Conservation (phyloP, 2,113 vertebrate species). For the Erinaceus europaeus region DNA sequence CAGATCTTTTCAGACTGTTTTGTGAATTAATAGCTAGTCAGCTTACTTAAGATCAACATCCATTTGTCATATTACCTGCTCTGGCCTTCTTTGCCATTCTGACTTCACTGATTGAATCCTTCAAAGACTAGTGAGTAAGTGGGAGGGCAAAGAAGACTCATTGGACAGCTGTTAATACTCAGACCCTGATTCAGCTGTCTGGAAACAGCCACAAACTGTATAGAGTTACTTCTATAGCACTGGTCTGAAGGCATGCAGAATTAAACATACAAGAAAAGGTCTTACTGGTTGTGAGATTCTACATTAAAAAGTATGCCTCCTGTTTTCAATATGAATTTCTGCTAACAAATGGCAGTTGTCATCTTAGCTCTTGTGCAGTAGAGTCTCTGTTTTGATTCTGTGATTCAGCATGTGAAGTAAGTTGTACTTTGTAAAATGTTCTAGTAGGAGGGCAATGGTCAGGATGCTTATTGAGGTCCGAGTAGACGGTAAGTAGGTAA, state of each 20-base stretch:
- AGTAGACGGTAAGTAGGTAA: not conserved
- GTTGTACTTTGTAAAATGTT: not conserved
- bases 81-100: slow-evolving; percentile 74
- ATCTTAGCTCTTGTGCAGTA: not conserved
- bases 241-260: slow-evolving; percentile 72
- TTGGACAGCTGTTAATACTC: slow-evolving; percentile 81
- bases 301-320: not conserved
- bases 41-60: slow-evolving; percentile 79
- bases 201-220: slow-evolving; percentile 80
- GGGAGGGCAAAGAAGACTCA: slow-evolving; percentile 63
- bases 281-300: slow-evolving; percentile 59
- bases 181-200: slow-evolving; percentile 83
- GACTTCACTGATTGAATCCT: slow-evolving; percentile 76
- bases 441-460: not conserved
- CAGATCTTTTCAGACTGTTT: slow-evolving; percentile 81
- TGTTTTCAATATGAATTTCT: slow-evolving; percentile 18
- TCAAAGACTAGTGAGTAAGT: slow-evolving; percentile 73
- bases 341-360: not conserved
- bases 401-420: not conserved
- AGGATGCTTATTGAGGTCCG: not conserved
- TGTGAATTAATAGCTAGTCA: slow-evolving; percentile 81
- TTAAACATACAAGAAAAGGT: slow-evolving; percentile 71
- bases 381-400: not conserved
- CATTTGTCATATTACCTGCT: slow-evolving; percentile 82
- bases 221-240: slow-evolving; percentile 75